phyloP scores from a whole-genome alignment of 92 coral and sea anemone species.

The Meandrina meandrites region DNA sequence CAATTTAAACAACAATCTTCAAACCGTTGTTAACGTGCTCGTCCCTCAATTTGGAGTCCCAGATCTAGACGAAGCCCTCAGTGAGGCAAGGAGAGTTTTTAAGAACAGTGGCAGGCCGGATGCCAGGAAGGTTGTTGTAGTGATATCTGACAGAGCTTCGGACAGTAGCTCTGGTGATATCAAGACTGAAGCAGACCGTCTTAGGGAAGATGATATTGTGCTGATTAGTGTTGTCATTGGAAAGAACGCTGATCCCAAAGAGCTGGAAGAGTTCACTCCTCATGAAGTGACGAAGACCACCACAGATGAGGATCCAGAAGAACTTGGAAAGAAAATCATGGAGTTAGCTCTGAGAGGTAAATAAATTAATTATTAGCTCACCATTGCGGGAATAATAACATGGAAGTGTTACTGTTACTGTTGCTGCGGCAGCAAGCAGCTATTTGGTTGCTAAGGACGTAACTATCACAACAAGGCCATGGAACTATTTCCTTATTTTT shows the following conservation, averaged over 20 bases:
- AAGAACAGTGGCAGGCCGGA: slow-evolving; percentile 69
- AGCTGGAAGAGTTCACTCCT: slow-evolving; percentile 53
- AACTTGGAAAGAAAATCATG: slow-evolving; percentile 62
- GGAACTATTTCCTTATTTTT: too few species aligned
- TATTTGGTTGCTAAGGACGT: too few species aligned
- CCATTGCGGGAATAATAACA: background rate
- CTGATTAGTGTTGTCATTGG: slow-evolving; percentile 70
- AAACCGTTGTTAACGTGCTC: slow-evolving; percentile 33
- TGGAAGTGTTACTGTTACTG: too few species aligned
- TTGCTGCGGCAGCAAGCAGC: too few species aligned
- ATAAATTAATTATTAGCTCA: too few species aligned
- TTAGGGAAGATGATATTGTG: slow-evolving; percentile 48
- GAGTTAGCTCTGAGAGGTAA: slow-evolving; percentile 56
- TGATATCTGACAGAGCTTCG: slow-evolving; percentile 79
- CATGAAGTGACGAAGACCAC: slow-evolving; percentile 58
- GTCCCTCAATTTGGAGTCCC: slow-evolving; percentile 58
- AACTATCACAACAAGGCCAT: background rate
- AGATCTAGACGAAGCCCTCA: slow-evolving; percentile 61
- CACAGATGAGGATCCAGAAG: slow-evolving; percentile 70
- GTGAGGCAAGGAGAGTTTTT: slow-evolving; percentile 63
- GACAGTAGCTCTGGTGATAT: slow-evolving; percentile 54
- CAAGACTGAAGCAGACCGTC: slow-evolving; percentile 53
- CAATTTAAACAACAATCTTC: slow-evolving; percentile 51
- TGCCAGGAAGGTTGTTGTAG: slow-evolving; percentile 76
- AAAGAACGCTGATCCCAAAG: slow-evolving; percentile 51